Percentiles rank a stretch among this genome's conserved stretches.
These are phyloP conservation scores for Myotis daubentonii DNA, from an alignment of 2,797 vertebrate genomes.

Conservation along the genomic window DNA sequence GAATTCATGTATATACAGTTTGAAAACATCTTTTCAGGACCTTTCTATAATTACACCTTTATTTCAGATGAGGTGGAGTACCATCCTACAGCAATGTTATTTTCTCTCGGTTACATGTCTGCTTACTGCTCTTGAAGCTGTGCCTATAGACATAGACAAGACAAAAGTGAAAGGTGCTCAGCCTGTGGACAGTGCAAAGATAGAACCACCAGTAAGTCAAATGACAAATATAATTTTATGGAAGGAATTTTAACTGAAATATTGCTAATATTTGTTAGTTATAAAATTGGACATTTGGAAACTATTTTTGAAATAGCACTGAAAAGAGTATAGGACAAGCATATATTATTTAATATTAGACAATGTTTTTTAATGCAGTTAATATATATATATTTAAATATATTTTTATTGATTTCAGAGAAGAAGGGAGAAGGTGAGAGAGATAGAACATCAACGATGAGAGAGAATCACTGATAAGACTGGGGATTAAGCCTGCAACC, in stretches of 20 bases:
- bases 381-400: too few relatives aligned
- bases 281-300: conserved; percentile 17
- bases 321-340: background rate
- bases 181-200: conserved; percentile 85
- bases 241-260: conserved; percentile 1
- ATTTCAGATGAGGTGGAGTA: conserved; percentile 90
- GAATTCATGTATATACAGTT: background rate
- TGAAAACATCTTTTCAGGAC: background rate
- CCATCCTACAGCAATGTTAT: conserved; percentile 79
- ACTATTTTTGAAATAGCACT: conserved; percentile 41
- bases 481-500: too few relatives aligned
- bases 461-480: too few relatives aligned
- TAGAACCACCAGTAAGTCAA: conserved; percentile 92
- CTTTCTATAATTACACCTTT: conserved; percentile 48
- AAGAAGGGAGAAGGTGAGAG: too few relatives aligned
- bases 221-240: background rate
- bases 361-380: conserved; percentile 11
- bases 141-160: conserved; percentile 96
- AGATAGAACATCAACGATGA: too few relatives aligned
- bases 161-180: conserved; percentile 91
- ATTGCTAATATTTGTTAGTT: conserved; percentile 9
- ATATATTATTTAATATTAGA: conserved; percentile 8
- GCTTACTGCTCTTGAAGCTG: conserved; percentile 87
- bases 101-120: conserved; percentile 87
- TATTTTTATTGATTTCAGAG: too few relatives aligned